These are phyloP conservation scores for Marisa cornuarietis DNA, from an alignment of 1,140 invertebrate genomes.

Conservation along the genomic window DNA sequence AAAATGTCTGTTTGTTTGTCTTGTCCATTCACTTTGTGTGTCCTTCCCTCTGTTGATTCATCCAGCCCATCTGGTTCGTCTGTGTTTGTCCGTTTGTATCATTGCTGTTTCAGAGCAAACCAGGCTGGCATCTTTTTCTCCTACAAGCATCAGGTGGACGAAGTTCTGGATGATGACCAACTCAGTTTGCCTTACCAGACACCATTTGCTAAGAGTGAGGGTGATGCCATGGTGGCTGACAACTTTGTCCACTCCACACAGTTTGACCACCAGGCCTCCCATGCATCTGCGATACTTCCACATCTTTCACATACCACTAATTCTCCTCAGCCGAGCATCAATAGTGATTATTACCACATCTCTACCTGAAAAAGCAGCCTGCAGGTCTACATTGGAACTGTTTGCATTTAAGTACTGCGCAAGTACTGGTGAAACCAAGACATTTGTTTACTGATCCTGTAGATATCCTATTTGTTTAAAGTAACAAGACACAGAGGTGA, in stretches of 20 bases:
- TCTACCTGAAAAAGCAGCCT: conserved; percentile 5
- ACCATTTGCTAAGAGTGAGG: conserved; percentile 61
- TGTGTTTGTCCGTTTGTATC: not conserved
- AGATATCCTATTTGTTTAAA: too few relatives aligned
- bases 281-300: not conserved
- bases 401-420: too few relatives aligned
- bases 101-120: conserved; percentile 71
- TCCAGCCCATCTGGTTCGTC: not conserved
- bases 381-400: too few relatives aligned
- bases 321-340: conserved; percentile 9
- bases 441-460: too few relatives aligned
- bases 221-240: conserved; percentile 70
- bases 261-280: conserved; percentile 68
- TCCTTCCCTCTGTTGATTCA: not conserved
- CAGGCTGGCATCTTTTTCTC: conserved; percentile 83
- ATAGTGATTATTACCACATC: conserved; percentile 30
- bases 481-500: too few relatives aligned
- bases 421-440: too few relatives aligned
- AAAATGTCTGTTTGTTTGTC: not conserved
- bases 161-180: conserved; percentile 80
- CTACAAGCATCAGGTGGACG: conserved; percentile 84
- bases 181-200: conserved; percentile 82
- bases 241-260: conserved; percentile 80
- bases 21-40: not conserved
- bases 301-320: not conserved